phyloP scores from a whole-genome alignment of 2,113 vertebrate species.

The Hyla sarda region DNA sequence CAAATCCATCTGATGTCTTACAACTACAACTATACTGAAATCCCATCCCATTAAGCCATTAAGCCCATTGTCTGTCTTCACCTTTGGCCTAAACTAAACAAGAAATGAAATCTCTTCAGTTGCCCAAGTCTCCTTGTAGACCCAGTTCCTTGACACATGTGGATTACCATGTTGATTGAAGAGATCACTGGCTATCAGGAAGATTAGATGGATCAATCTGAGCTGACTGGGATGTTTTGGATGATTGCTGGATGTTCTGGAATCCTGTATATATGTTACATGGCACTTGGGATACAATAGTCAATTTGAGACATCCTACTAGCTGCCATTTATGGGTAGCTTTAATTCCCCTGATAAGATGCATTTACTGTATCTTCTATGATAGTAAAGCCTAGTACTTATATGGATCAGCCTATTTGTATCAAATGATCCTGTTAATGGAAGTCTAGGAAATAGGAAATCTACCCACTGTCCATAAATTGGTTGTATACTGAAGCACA shows the following conservation, averaged over 20 bases:
- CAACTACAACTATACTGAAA: neutral
- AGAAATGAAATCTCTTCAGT: neutral
- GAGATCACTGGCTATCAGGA: neutral
- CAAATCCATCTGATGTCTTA: neutral
- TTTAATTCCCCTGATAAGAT: constrained; percentile 10
- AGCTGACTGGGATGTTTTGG: neutral
- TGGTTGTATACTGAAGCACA: neutral
- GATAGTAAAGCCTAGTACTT: neutral
- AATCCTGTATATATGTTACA: neutral
- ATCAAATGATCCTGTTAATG: neutral
- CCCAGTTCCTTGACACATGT: neutral
- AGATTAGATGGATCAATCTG: neutral
- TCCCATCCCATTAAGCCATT: too few species aligned
- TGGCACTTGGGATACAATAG: neutral
- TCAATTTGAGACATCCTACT: neutral
- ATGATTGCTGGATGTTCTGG: neutral
- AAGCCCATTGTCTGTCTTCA: neutral
- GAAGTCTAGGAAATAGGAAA: neutral
- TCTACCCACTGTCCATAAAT: neutral
- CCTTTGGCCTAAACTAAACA: neutral
- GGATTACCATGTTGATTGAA: neutral
- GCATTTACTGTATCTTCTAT: neutral
- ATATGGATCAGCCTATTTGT: neutral
- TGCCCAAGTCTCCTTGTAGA: neutral
- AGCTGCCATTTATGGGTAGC: neutral